Base-by-base conservation (phyloP, 2,113 vertebrate species). In the Siniperca knerii region DNA sequence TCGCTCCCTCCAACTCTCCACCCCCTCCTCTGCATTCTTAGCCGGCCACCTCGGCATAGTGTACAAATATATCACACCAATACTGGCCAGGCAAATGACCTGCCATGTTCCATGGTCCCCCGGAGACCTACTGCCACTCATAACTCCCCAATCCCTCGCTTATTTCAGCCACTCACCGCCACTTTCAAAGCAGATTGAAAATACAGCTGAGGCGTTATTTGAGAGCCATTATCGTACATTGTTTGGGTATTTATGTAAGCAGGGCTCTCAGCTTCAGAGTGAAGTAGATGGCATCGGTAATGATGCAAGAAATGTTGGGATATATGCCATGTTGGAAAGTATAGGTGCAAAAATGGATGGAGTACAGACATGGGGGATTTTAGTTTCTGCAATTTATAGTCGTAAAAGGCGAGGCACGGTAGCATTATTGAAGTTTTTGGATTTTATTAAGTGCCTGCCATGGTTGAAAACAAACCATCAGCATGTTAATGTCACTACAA, bases 11-110 rank as follows among this genome's bases (percentile, higher is more conserved):
- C 54, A 29, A 50, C 46, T 44, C 82, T 71, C 57, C 72, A 64
- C 25, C n/a, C 21, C 55, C 52, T 40, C 77, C 77, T 79, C 25
- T 54, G 70, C 79, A 70, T 78, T 85, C 75, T 80, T 66, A 62
- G 58, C 54, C 69, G 12, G 82, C 72, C 81, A 62, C 52, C 65
- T 79, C 20, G 40, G 57, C 25, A 11, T 44, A 82, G 66, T 74
- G 70, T 81, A 69, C 62, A 71, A 85, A 93, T 87, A 87, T 54
- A 91, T 92, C 88, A 92, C 81, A 61, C 48, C 35, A 44, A 73
- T 42, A 73, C 66, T 4, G 80, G 77, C 67, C 90, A 87, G 69
- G 89, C 84, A 92, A 89, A 93, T 85, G 81, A 92, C 87, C 90
- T 86, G 87, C 83, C 81, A 89, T 87, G 85, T 84, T 90, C 25